Evolutionary conservation across 2,888 invertebrate species (phyloP), one percentile per base, ranked within the genome.

Genomic region (Brachylomia viminalis): DNA sequence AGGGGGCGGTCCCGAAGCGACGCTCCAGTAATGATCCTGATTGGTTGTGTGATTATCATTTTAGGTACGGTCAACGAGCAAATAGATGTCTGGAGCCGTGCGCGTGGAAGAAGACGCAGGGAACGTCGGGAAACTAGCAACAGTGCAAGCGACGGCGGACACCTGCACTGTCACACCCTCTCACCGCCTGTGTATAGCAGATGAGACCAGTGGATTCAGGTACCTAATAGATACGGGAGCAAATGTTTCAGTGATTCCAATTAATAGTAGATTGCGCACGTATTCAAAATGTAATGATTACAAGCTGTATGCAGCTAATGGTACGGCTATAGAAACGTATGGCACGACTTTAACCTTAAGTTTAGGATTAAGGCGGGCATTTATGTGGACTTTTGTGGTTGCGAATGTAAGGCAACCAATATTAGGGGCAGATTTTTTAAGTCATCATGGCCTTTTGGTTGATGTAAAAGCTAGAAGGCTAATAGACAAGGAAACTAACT

Each of bases 371-470:
- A 33, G 58, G 30, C 30, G 30, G 30, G 20, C 30, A 33, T 59
- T 20, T 59, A 59, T 20, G 59, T 59, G 59, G 59, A 59, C 59
- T 33, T 59, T 59, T 59, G 59, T 59, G 30, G 30, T 59, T 30
- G 30, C 59, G 33, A 33, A 33, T 1, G 20, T 59, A 59, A 33
- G 30, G 33, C 59, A 58, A 27, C 27, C 27, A 58, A 30, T 58
- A 27, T 1, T 58, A 8, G 58, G 58, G 27, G 30, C 58, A 27
- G 58, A 59, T 20, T 49, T 49, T 49, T 49, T 54, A 49, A 49
- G 49, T 49, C 20, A 49, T 49, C 20, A 20, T 49, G 49, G 20
- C 1, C 49, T 49, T 20, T 20, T 49, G 49, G 49, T 49, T 49
- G 49, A 49, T 7, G 49, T 49, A 20, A 30, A 33, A 33, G 30